Percentiles rank a stretch among this genome's conserved stretches.
Evolutionary conservation across 1,140 invertebrate species (phyloP).

Genomic region (Solenopsis fugax): DNA sequence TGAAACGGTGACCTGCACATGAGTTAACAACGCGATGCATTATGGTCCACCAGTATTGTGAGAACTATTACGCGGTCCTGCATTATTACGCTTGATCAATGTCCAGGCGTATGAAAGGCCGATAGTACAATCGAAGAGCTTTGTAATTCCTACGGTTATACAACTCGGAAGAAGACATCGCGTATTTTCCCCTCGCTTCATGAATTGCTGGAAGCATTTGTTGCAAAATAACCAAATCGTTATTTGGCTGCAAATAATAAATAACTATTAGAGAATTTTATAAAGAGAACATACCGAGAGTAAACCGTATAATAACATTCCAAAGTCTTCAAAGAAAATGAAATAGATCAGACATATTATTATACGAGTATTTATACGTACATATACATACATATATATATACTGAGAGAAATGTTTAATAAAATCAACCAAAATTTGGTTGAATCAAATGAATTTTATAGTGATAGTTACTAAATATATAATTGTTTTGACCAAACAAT

Average conservation of each 20-base stretch:
- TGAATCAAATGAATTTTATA: no score
- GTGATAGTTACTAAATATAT: no score
- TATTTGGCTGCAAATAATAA: no score
- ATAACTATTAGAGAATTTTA: no score
- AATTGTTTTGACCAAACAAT: no score
- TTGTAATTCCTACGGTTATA: background rate
- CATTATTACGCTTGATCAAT: constrained; percentile 56
- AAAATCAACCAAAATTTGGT: no score
- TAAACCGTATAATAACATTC: background rate
- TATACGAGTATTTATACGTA: no score
- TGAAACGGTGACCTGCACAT: constrained; percentile 40
- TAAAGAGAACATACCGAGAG: background rate
- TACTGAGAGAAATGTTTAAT: no score
- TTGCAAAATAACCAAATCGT: background rate
- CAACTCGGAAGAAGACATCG: background rate
- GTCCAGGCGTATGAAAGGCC: constrained; percentile 10
- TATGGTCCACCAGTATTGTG: constrained; percentile 42
- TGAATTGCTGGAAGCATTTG: background rate
- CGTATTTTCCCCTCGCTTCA: background rate
- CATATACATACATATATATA: no score
- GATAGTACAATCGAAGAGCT: constrained; percentile 19
- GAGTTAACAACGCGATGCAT: constrained; percentile 65
- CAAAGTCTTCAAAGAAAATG: background rate
- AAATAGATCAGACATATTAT: background rate
- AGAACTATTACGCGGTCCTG: constrained; percentile 18